Percentiles rank a stretch among this genome's conserved stretches.
These are phyloP conservation scores for Papilio aristodemus DNA, from an alignment of 1,140 invertebrate genomes.

Conservation along the genomic window DNA sequence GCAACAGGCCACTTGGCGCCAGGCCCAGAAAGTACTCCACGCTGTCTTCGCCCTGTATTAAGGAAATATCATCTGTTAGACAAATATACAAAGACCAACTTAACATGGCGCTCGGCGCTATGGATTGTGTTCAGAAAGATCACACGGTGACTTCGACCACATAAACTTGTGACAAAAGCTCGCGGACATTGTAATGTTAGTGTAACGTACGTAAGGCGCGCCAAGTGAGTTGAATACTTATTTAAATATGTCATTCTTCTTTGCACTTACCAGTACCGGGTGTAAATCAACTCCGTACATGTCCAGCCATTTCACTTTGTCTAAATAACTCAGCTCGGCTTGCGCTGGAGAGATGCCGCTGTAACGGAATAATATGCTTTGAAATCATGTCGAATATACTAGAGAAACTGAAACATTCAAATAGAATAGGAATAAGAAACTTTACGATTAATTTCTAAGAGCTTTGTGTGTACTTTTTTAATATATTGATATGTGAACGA, in stretches of 20 bases:
- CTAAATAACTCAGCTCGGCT: conserved; percentile 94
- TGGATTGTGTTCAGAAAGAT: no score
- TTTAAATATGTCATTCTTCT: background rate
- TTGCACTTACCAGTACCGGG: conserved; percentile 80
- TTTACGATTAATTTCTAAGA: no score
- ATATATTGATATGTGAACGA: background rate
- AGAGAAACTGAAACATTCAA: conserved; percentile 34
- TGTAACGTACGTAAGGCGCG: background rate
- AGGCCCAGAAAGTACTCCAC: conserved; percentile 98
- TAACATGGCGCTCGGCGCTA: background rate
- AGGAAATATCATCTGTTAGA: conserved; percentile 54
- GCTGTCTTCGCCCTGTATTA: conserved; percentile 94
- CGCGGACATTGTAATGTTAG: no score
- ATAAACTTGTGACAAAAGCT: no score
- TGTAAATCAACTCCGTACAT: conserved; percentile 98
- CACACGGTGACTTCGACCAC: no score
- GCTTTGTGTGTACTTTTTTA: no score
- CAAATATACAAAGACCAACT: conserved; percentile 36
- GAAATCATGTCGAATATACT: conserved; percentile 28
- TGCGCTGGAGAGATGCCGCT: conserved; percentile 83
- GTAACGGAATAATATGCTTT: conserved; percentile 51
- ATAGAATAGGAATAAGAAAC: conserved; percentile 36
- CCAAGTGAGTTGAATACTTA: background rate
- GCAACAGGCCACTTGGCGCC: conserved; percentile 97
- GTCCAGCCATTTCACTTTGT: conserved; percentile 97